Evolutionary conservation across 2,797 vertebrate species (phyloP).

Genomic region (Sternotherus odoratus): DNA sequence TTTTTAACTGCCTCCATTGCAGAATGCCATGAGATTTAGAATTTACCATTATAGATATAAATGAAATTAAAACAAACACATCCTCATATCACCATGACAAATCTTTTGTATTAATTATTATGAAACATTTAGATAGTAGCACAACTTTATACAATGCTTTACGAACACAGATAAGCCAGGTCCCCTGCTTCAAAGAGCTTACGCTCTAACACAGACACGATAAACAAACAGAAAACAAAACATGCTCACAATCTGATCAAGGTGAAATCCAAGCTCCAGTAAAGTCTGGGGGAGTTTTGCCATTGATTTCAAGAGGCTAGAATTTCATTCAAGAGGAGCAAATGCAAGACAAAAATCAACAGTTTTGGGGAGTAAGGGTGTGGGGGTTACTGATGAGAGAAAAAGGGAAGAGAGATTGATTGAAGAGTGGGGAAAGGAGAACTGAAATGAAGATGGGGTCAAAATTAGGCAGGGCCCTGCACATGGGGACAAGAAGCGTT

Average conservation of each 20-base stretch:
- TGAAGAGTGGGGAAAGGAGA: neutral
- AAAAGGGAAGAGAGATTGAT: conserved; percentile 26
- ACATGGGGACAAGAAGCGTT: neutral
- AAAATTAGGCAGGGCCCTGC: neutral
- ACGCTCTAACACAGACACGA: conserved; percentile 42
- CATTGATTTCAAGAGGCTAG: conserved; percentile 64
- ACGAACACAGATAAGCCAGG: neutral
- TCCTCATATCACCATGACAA: conserved; percentile 32
- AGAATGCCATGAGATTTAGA: neutral
- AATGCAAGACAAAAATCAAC: conserved; percentile 67
- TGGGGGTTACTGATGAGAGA: conserved; percentile 61
- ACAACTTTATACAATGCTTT: conserved; percentile 18
- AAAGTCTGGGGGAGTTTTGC: conserved; percentile 53
- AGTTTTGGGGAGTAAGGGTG: conserved; percentile 50
- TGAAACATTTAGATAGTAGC: neutral
- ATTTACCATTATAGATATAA: neutral
- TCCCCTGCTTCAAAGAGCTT: conserved; percentile 34
- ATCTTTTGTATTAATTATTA: conserved; percentile 49
- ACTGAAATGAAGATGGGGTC: neutral
- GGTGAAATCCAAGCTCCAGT: conserved; percentile 54
- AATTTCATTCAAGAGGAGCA: conserved; percentile 65
- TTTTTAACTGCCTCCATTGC: conserved; percentile 20
- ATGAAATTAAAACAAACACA: neutral
- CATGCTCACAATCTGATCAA: conserved; percentile 66
- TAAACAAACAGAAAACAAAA: conserved; percentile 58